Evolutionary conservation across 2,888 invertebrate genomes (phyloP).

Genomic region (Mallateleia sp.): DNA sequence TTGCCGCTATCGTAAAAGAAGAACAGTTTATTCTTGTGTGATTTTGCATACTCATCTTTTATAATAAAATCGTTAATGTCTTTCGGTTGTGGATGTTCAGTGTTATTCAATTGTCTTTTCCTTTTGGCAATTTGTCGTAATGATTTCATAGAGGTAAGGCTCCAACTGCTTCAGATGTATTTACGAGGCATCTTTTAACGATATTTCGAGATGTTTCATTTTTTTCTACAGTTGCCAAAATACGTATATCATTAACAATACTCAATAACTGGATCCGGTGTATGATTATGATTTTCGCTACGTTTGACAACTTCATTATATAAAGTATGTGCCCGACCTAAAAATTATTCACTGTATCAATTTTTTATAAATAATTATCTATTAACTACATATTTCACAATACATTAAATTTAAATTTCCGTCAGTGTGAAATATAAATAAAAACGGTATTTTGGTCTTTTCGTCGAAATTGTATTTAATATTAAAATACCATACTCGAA

Average conservation of each 20-base stretch:
- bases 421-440: too few species aligned
- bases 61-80: neutral
- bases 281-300: slow-evolving; percentile 18
- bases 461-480: too few species aligned
- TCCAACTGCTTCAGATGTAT: neutral
- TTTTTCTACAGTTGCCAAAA: neutral
- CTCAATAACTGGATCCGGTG: slow-evolving; percentile 7
- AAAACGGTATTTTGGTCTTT: too few species aligned
- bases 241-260: slow-evolving; percentile 11
- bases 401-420: too few species aligned
- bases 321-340: neutral
- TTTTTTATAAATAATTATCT: too few species aligned
- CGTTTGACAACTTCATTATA: neutral
- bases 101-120: neutral
- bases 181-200: slow-evolving; percentile 1
- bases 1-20: slow-evolving; percentile 4
- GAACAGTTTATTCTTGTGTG: neutral
- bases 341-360: too few species aligned
- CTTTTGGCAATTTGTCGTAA: slow-evolving; percentile 12
- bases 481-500: too few species aligned
- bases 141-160: slow-evolving; percentile 17
- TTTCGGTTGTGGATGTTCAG: slow-evolving; percentile 2
- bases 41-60: neutral
- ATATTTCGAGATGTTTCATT: slow-evolving; percentile 15
- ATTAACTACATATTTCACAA: too few species aligned